Conservation (phyloP, 2,113 vertebrate species). For the Macrotus californicus region DNA sequence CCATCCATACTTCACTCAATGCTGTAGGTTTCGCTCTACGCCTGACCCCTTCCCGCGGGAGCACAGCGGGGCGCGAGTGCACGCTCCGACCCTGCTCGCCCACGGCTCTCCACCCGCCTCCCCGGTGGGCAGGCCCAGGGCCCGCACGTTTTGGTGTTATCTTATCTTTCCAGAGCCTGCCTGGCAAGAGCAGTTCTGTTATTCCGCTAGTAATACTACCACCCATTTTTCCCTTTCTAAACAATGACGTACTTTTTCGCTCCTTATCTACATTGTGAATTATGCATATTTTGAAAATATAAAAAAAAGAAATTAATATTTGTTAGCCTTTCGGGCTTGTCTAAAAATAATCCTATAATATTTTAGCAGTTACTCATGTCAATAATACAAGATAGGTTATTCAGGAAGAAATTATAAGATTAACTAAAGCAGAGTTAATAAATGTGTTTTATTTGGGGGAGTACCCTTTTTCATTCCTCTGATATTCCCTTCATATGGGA, state of each 20-base stretch:
- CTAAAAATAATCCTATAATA: neutral
- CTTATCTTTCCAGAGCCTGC: neutral
- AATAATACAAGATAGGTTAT: neutral
- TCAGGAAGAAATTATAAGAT: neutral
- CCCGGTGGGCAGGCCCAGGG: accelerated
- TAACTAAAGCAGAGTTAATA: neutral
- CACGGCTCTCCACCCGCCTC: accelerated
- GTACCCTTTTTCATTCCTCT: neutral
- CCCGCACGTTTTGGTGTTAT: neutral
- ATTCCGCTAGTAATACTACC: neutral
- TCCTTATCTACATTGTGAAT: neutral
- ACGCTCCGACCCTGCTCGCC: neutral
- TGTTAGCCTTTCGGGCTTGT: neutral
- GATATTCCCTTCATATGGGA: neutral
- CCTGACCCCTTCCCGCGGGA: accelerated
- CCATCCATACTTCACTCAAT: neutral
- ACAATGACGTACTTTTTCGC: neutral
- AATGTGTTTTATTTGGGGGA: neutral
- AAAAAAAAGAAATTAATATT: neutral
- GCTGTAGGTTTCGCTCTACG: neutral
- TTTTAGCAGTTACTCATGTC: neutral
- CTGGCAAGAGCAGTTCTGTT: neutral
- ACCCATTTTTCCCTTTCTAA: neutral
- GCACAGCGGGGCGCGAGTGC: accelerated
- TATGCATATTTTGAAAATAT: neutral